Evolutionary conservation across 2,113 vertebrate genomes (phyloP), one percentile per base, ranked within the genome.

Genomic region (Pelobates fuscus): DNA sequence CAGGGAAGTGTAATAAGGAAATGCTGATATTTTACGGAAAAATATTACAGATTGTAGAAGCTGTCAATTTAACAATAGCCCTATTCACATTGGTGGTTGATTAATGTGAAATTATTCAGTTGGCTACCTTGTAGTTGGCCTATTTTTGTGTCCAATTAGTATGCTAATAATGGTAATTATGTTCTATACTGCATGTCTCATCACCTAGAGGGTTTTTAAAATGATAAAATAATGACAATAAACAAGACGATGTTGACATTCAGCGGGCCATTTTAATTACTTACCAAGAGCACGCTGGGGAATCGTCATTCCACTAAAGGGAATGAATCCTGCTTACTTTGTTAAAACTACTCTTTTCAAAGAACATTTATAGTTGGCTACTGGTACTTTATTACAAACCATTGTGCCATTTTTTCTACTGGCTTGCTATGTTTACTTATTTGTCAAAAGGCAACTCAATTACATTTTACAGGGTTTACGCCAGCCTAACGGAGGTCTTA

Each of bases 181-280:
- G 89, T 92, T 90, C 88, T 91, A 91, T 94, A 92, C 89, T 91
- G 88, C 89, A 89, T 91, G 91, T 93, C 90, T 93, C 89, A 92
- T 93, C 93, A 94, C 91, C 92, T 94, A 92, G 91, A 93, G 93
- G 92, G 91, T 93, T 91, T 93, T 94, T 92, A 92, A 93, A 94
- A 93, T 94, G 91, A 93, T 94, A 93, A 94, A 94, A 93, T 94
- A 94, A 94, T 94, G 90, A 94, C 90, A 94, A 94, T 94, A 94
- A 94, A 94, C 92, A 94, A 94, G 91, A 87, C 85, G 89, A 90
- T 90, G 87, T 90, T 94, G 92, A 92, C 92, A 92, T 93, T 93
- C 90, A 91, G 86, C 91, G 88, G 88, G 88, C 89, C 88, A 92
- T 91, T 91, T 87, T 93, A 94, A 94, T 94, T 94, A 94, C 92